These are phyloP conservation scores for Planococcus citri DNA, from an alignment of 1,140 invertebrate genomes.

Conservation along the genomic window DNA sequence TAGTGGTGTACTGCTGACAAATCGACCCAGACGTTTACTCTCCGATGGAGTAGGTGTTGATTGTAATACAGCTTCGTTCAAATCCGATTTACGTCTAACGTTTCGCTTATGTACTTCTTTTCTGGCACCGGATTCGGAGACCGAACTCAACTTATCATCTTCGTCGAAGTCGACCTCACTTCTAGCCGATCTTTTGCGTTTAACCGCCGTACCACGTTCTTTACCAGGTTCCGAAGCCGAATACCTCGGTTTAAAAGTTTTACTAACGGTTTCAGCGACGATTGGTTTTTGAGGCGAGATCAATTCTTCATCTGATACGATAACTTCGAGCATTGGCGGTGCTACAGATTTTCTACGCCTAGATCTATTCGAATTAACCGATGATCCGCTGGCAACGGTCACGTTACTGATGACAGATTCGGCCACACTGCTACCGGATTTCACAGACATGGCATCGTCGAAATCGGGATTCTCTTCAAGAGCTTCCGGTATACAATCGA, in stretches of 20 bases:
- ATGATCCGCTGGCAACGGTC: neutral
- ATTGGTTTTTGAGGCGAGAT: neutral
- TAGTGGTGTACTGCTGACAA: neutral
- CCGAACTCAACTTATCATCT: neutral
- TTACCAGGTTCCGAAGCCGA: neutral
- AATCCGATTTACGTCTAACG: neutral
- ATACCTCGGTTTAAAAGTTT: neutral
- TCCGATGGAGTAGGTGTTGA: neutral
- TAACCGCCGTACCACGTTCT: neutral
- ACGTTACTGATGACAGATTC: neutral
- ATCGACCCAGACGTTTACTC: neutral
- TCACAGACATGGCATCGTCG: neutral
- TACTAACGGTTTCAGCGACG: neutral
- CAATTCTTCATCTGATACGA: neutral
- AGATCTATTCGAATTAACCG: neutral
- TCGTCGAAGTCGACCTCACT: neutral
- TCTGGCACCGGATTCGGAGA: neutral
- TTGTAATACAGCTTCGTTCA: neutral
- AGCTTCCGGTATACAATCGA: neutral
- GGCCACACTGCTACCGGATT: neutral
- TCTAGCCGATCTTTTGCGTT: neutral
- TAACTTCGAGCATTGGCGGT: neutral
- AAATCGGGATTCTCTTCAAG: neutral
- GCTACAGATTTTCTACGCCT: neutral
- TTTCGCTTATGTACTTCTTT: neutral